Evolutionary conservation across 1,140 invertebrate genomes (phyloP), one percentile per base, ranked within the genome.

Genomic region (Neotoxoptera formosana): DNA sequence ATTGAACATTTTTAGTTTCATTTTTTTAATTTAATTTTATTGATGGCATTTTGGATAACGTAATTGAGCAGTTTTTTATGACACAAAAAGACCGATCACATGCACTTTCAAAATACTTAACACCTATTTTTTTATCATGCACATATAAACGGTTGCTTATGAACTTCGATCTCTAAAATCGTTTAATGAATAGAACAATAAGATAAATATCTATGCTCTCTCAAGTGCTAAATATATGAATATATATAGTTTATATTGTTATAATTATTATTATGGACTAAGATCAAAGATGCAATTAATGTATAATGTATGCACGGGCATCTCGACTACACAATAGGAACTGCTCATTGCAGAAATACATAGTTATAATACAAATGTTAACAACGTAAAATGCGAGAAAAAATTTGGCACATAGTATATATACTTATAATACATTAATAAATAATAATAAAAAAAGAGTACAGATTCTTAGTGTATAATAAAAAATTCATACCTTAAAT

Each of bases 51-150:
- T 53, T 11, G 20, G n/a, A 88, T 23, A 25, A 89, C 48, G 48
- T 87, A 87, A 86, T 87, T 87, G 86, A 87, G 86, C 86, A 87
- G 47, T 48, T 48, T 48, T 87, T 34, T 9, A 56, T 56, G 20
- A 23, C 21, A 89, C 51, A 34, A 56, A 41, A 56, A 89, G 48
- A 89, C 21, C 51, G 88, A 89, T 56, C 21, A 34, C 23, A 41
- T 11, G 34, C 34, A n/a, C 36, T 56, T 17, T 89, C 23, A 56
- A 56, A 56, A 89, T 48, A 23, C 23, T 17, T 41, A 53, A 89
- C 23, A 89, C 9, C 17, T 89, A 25, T 89, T 34, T 48, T 48
- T 88, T n/a, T 14, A 25, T 11, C 23, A 53, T 7, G 30, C 47
- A 34, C 87, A 21, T 36, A 53, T 14, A 89, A 53, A 36, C 20